phyloP scores from a whole-genome alignment of 2,797 vertebrate genomes.

The Anguilla megastoma region DNA sequence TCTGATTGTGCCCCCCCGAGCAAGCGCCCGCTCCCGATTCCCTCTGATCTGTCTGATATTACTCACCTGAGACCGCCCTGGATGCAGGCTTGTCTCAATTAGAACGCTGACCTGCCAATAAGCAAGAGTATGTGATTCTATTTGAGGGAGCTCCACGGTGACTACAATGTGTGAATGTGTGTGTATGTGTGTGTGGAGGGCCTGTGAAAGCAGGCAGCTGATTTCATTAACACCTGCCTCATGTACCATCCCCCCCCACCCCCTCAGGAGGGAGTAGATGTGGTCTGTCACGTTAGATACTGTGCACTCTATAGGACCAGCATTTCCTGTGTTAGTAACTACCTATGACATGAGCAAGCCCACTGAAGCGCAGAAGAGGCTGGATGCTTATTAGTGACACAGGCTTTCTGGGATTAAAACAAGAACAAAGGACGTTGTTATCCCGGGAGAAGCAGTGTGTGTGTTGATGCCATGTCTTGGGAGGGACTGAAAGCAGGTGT shows the following conservation, averaged over 20 bases:
- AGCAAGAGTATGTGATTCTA: background rate
- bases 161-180: background rate
- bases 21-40: background rate
- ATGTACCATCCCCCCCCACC: background rate
- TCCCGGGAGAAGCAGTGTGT: background rate
- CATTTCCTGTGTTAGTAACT: background rate
- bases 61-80: background rate
- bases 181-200: background rate
- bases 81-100: background rate
- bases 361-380: background rate
- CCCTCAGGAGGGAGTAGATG: background rate
- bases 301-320: background rate
- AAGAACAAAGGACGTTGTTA: background rate
- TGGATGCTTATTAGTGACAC: background rate
- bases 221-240: constrained; percentile 25
- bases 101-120: background rate
- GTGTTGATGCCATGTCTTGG: background rate
- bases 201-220: constrained; percentile 1
- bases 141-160: background rate
- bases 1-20: background rate
- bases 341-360: background rate
- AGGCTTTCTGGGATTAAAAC: constrained; percentile 2
- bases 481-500: background rate
- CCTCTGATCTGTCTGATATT: background rate
- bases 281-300: constrained; percentile 3